Evolutionary conservation across 2,113 vertebrate species (phyloP).

Genomic region (Podocnemis expansa): DNA sequence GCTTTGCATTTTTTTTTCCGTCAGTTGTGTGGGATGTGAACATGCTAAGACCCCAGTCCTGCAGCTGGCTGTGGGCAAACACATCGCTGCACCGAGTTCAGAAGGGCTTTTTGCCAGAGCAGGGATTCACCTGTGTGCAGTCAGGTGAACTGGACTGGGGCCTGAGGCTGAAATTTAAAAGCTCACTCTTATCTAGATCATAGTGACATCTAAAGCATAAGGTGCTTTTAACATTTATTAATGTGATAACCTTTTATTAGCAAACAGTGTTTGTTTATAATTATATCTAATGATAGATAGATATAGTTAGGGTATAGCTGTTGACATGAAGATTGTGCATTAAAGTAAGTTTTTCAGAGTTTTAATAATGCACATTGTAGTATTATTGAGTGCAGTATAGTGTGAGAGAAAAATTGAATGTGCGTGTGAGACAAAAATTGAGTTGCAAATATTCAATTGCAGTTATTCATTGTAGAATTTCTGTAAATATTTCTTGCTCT

Average conservation of each 20-base stretch:
- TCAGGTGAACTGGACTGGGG: not conserved
- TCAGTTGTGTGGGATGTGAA: not conserved
- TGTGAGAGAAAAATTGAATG: not conserved
- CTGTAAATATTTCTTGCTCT: not conserved
- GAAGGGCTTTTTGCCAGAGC: not conserved
- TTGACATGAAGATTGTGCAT: not conserved
- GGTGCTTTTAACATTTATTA: not conserved
- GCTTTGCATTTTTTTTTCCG: not conserved
- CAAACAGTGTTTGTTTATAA: not conserved
- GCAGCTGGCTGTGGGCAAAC: fast-evolving
- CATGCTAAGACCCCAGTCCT: not conserved
- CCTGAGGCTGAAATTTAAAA: not conserved
- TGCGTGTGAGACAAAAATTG: not conserved
- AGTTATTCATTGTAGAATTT: not conserved
- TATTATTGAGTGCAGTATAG: not conserved
- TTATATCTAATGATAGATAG: not conserved
- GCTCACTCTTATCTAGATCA: not conserved
- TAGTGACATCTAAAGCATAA: not conserved
- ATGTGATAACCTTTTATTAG: not conserved
- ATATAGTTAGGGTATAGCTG: too few species aligned
- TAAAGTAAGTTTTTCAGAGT: fast-evolving
- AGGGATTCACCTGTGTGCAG: not conserved
- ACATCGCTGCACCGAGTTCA: not conserved
- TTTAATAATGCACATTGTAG: not conserved
- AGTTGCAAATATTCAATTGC: not conserved